Evolutionary conservation across 23 tunicate genomes (phyloP).

Genomic region (Trididemnum miniatum): DNA sequence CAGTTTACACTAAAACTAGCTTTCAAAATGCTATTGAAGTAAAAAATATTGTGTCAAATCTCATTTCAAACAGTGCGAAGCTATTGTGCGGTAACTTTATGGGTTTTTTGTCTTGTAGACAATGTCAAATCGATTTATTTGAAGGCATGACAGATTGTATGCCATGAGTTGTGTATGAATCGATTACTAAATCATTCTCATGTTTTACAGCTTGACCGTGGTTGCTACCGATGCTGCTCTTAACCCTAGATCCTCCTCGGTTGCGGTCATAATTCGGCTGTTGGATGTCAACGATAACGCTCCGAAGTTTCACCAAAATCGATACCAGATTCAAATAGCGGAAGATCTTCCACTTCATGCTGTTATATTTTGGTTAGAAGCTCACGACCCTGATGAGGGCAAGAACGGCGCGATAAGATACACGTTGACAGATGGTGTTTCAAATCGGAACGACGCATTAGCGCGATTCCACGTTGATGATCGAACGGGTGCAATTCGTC

Average conservation of each 20-base stretch:
- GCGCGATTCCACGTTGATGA: slow-evolving; percentile 41
- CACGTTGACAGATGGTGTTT: slow-evolving; percentile 39
- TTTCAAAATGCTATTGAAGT: too few relatives aligned
- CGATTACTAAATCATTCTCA: too few relatives aligned
- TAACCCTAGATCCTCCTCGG: slow-evolving; percentile 37
- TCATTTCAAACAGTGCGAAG: too few relatives aligned
- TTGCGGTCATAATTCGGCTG: slow-evolving; percentile 39
- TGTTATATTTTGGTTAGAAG: slow-evolving; percentile 59
- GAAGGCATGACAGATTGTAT: neutral
- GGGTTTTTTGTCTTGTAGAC: too few relatives aligned
- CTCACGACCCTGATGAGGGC: slow-evolving; percentile 80
- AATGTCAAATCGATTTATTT: too few relatives aligned
- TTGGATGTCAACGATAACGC: slow-evolving; percentile 95
- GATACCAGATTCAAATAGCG: slow-evolving; percentile 41
- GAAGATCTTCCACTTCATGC: slow-evolving; percentile 81
- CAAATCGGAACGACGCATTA: slow-evolving; percentile 22
- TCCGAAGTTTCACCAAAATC: slow-evolving; percentile 53
- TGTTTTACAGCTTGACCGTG: slow-evolving; percentile 32
- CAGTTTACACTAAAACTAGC: too few relatives aligned
- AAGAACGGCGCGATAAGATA: slow-evolving; percentile 46
- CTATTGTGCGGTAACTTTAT: too few relatives aligned
- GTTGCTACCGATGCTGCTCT: slow-evolving; percentile 37
- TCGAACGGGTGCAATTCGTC: slow-evolving; percentile 53
- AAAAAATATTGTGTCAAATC: too few relatives aligned
- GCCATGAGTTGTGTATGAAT: neutral